These are phyloP conservation scores for Calameuta idolon DNA, from an alignment of 2,888 invertebrate species.

Conservation along the genomic window DNA sequence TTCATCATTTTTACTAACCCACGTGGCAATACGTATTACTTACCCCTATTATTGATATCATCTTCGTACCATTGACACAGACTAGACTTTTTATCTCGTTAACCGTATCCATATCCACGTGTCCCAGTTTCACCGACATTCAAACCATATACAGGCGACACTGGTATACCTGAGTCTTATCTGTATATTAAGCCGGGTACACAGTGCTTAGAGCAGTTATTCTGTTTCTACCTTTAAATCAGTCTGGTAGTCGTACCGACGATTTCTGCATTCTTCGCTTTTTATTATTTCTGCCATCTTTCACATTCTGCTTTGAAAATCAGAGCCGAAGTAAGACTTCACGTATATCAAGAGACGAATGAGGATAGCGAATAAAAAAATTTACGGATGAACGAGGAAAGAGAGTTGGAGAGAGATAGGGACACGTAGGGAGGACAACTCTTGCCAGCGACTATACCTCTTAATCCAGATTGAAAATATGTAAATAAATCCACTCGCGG, in stretches of 20 bases:
- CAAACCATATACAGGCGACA: neutral
- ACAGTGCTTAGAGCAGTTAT: neutral
- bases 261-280: neutral
- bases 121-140: neutral
- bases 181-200: neutral
- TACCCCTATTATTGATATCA: neutral
- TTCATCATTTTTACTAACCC: neutral
- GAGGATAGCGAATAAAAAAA: neutral
- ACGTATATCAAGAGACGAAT: neutral
- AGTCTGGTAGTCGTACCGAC: neutral
- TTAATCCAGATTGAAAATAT: constrained; percentile 68
- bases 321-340: neutral
- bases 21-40: neutral
- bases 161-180: neutral
- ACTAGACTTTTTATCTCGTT: neutral
- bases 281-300: neutral
- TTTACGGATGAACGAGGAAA: neutral
- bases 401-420: constrained; percentile 13
- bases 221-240: neutral
- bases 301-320: neutral
- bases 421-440: constrained; percentile 24
- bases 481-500: constrained; percentile 65
- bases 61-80: neutral
- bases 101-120: neutral
- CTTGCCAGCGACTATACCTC: constrained; percentile 54